Base-by-base conservation (phyloP, 1,140 invertebrate genomes). In the Maniola jurtina region DNA sequence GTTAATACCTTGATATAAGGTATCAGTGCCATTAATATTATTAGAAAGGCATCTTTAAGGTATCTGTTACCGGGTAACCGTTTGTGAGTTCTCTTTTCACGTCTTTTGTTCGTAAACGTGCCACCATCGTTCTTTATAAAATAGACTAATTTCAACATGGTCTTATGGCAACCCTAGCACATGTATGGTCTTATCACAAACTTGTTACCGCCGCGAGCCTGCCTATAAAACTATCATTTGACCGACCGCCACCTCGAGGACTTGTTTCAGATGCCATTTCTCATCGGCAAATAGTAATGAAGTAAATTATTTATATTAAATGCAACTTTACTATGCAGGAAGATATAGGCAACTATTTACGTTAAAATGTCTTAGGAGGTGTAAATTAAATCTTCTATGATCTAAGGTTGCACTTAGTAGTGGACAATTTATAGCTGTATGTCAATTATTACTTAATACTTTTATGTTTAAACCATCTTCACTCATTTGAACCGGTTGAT, bases 121-220 rank as follows among this genome's bases (percentile, higher is more conserved):
- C 11, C 45, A 48, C 7, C 48, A 25, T 6, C 6, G 48, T 25
- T 15, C 10, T 11, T 33, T 54, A 33, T 16, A 54, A 54, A 48
- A 48, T 10, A 13, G 45, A 33, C 25, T 7, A 10, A 33, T 11
- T 13, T 54, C 50, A 25, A 33, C 5, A 16, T 6, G 7, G 4
- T 25, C 1, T 16, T n/a, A 57, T 57, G 55, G 55, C 38, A 5
- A 6, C 34, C 35, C 55, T 57, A 15, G 2, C 34, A 14, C 34
- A 85, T 80, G 81, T 79, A 79, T 79, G 73, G 75, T 75, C 77
- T 86, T 88, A 88, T 88, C 86, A 85, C 83, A 86, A 86, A 86
- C 86, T 85, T 77, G 84, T 88, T 86, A 78, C 80, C 75, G 79
- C 76, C 72, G 76, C 68, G 69, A 77, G 76, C 59, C 72, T 71